Evolutionary conservation across 2,113 vertebrate genomes (phyloP), one percentile per base, ranked within the genome.

Genomic region (Micromys minutus): DNA sequence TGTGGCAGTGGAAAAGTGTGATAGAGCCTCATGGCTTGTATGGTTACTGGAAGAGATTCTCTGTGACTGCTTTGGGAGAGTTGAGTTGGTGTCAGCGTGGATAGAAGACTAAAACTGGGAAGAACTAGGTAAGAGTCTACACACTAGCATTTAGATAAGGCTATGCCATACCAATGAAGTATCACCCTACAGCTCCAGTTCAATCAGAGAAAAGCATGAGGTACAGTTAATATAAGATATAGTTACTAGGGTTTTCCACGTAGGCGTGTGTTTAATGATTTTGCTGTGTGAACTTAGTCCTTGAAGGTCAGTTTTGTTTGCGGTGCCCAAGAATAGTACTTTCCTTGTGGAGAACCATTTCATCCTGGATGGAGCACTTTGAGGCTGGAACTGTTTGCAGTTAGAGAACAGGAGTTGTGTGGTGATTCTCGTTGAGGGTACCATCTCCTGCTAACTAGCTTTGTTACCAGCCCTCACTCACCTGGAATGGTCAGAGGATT

Each of bases 1-100:
- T 88, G 55, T 74, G 39, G 39, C 42, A 74, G 80, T 81, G 52
- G 83, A 92, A 72, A 92, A 93, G n/a, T 93, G n/a, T 84, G 16
- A 36, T 71, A 2, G 42, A 87, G 22, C 36, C 57, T 84, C 6
- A 9, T 42, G 34, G 65, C 24, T 67, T 87, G 22, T 87, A 42
- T 71, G 90, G 81, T 87, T 77, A 67, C 21, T 83, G 11, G 17
- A 67, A 84, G 19, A 39, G 90, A 90, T 86, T 84, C 57, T 88
- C 61, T 21, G 10, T 83, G 31, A 87, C 50, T 15, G 87, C 26
- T 47, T 90, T 69, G 39, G 61, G 34, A 90, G 57, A 90, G 47
- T 85, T 93, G 79, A 91, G 13, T 89, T 63, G 55, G 34, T 75
- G 80, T 16, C 47, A 65, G 39, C 85, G 31, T 72, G 36, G 17